phyloP scores from a whole-genome alignment of 64 coral and sea anemone genomes.

The Exaiptasia diaphana region DNA sequence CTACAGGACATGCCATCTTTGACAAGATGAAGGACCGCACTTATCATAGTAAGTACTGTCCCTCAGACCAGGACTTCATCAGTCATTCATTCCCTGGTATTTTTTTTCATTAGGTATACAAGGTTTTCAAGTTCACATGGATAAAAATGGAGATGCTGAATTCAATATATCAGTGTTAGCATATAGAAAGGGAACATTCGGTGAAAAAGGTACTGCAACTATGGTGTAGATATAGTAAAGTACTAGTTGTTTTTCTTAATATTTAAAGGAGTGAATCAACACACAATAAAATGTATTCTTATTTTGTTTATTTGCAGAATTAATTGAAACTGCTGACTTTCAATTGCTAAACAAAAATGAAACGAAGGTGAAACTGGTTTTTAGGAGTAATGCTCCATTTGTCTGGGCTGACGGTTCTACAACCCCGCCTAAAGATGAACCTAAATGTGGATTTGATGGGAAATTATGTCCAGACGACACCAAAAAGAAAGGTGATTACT shows the following conservation, averaged over 20 bases:
- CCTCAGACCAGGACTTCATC: background rate
- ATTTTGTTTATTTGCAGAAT: background rate
- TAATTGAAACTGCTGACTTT: conserved; percentile 34
- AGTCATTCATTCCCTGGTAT: background rate
- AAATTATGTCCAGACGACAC: background rate
- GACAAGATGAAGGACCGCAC: conserved; percentile 25
- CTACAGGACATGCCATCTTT: conserved; percentile 8
- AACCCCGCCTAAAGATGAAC: background rate
- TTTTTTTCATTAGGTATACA: conserved; percentile 52
- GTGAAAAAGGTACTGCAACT: too few species aligned
- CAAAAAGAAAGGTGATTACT: background rate
- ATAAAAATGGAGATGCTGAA: conserved; percentile 74
- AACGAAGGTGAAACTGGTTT: background rate
- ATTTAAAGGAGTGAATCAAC: too few species aligned
- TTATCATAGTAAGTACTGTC: conserved; percentile 39
- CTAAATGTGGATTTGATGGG: background rate
- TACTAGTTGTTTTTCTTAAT: too few species aligned
- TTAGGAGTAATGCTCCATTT: conserved; percentile 23
- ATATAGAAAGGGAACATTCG: too few species aligned
- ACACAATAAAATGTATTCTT: too few species aligned
- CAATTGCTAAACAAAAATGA: conserved; percentile 12
- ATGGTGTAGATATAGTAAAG: too few species aligned
- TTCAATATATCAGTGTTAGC: conserved; percentile 56
- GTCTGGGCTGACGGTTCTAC: conserved; percentile 24
- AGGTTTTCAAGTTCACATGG: conserved; percentile 69